phyloP scores from a whole-genome alignment of 2,888 invertebrate genomes.

The Argyresthia goedartella region DNA sequence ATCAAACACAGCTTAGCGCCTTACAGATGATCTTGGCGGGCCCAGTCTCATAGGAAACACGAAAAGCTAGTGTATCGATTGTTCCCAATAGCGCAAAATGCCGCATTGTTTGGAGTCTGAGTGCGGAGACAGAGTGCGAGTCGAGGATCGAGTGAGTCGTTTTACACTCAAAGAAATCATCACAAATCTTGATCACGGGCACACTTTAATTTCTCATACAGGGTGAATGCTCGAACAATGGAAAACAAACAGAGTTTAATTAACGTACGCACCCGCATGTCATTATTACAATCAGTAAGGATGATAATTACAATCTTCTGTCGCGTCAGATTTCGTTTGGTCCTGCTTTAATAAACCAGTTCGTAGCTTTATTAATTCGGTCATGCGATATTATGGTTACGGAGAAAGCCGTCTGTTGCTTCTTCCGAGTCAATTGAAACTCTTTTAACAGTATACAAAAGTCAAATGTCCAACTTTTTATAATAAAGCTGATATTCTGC shows the following conservation, averaged over 20 bases:
- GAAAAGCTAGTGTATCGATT: no score
- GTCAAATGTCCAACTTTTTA: neutral
- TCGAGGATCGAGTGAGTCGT: no score
- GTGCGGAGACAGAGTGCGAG: no score
- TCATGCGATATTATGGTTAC: neutral
- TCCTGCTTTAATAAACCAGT: constrained; percentile 1
- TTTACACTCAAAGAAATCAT: no score
- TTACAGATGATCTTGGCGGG: no score
- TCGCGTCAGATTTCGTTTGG: constrained; percentile 1
- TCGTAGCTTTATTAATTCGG: neutral
- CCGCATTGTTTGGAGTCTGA: no score
- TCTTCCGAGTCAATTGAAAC: no score
- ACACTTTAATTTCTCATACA: neutral
- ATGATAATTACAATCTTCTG: constrained; percentile 1
- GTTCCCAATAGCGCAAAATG: no score
- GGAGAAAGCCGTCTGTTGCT: neutral
- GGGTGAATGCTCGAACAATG: constrained; percentile 2
- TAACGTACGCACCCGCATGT: constrained; percentile 43
- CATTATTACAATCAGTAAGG: constrained; percentile 26
- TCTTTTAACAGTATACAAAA: neutral
- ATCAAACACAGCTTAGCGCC: no score
- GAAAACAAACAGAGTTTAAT: constrained; percentile 4
- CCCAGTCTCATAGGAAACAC: no score
- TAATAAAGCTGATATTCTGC: neutral
- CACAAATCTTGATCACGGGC: no score